phyloP scores from a whole-genome alignment of 2,113 vertebrate genomes.

The Tenrec ecaudatus region DNA sequence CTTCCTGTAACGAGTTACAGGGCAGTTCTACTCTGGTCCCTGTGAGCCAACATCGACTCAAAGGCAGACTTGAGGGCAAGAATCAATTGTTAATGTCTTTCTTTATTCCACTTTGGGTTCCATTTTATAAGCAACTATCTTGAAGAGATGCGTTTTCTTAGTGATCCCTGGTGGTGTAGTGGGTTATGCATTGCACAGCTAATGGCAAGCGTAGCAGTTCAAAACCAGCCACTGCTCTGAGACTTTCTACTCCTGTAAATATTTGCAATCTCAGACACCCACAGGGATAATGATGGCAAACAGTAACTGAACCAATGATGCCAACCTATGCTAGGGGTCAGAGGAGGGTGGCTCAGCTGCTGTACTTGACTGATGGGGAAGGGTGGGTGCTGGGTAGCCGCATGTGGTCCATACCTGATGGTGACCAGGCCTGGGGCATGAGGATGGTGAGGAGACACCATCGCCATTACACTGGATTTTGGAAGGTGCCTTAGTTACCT shows the following conservation, averaged over 20 bases:
- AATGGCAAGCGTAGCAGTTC: too few species aligned
- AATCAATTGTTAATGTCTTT: background rate
- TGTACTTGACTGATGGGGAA: accelerated
- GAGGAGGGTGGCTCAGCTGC: background rate
- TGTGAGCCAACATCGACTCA: background rate
- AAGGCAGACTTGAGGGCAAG: too few species aligned
- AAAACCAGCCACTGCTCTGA: too few species aligned
- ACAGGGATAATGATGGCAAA: too few species aligned
- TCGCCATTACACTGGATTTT: background rate
- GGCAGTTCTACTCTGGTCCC: background rate
- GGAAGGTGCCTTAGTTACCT: background rate
- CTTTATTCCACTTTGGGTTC: background rate
- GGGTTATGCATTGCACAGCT: too few species aligned
- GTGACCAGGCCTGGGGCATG: background rate
- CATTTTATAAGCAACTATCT: background rate
- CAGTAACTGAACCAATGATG: background rate
- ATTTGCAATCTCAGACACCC: too few species aligned
- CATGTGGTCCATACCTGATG: too few species aligned
- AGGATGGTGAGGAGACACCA: background rate
- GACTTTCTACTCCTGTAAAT: too few species aligned
- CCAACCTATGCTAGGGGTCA: background rate
- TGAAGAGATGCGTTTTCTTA: background rate
- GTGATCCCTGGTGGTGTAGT: too few species aligned
- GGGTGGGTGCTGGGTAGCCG: background rate
- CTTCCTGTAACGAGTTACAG: background rate